Evolutionary conservation across 2,888 invertebrate species (phyloP).

Genomic region (Amorpha juglandis): DNA sequence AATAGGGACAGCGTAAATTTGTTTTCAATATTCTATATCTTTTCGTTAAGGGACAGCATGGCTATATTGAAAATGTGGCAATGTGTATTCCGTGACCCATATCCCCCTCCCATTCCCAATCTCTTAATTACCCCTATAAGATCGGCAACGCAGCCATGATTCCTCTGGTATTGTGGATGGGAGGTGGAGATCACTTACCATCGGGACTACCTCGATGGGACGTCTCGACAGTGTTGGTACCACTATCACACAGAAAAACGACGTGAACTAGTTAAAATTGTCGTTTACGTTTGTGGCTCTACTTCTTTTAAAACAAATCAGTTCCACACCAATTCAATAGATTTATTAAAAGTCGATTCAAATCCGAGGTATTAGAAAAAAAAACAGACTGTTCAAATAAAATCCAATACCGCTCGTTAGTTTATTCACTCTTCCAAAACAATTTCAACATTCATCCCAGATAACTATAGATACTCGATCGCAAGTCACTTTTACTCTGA

Average conservation of each 20-base stretch:
- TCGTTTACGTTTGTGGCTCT: too few species aligned
- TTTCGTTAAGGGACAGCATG: neutral
- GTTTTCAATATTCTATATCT: neutral
- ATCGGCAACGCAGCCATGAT: too few species aligned
- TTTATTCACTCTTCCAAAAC: constrained; percentile 45
- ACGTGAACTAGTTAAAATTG: too few species aligned
- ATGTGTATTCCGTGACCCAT: too few species aligned
- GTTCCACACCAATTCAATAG: neutral
- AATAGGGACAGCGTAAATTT: neutral
- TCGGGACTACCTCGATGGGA: too few species aligned
- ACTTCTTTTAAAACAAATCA: neutral
- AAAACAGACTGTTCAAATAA: constrained; percentile 45
- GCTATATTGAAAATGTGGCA: too few species aligned
- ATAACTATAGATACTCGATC: constrained; percentile 38
- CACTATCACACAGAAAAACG: too few species aligned
- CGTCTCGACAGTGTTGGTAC: too few species aligned
- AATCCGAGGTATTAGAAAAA: constrained; percentile 33
- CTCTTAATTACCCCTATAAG: too few species aligned
- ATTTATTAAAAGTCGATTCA: constrained; percentile 20
- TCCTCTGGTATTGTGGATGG: too few species aligned
- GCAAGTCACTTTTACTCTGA: neutral
- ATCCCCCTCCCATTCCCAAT: too few species aligned
- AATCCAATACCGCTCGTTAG: constrained; percentile 53
- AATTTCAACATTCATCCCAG: constrained; percentile 42
- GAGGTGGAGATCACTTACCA: too few species aligned